phyloP scores from a whole-genome alignment of 2,888 invertebrate genomes.

The Diaphora mendica region DNA sequence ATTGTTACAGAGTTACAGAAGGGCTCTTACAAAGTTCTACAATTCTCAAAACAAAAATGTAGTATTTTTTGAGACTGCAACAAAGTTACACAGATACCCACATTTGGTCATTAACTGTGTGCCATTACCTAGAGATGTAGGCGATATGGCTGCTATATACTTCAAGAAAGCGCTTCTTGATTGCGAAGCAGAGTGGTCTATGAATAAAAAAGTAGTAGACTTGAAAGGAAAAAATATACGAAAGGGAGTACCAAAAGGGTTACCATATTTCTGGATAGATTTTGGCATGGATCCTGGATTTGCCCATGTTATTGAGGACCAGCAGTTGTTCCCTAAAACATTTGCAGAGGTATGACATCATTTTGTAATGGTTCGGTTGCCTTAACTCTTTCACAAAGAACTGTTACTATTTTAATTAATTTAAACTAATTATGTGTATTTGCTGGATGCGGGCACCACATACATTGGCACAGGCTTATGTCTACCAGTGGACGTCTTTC shows the following conservation, averaged over 20 bases:
- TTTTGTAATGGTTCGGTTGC: constrained; percentile 14
- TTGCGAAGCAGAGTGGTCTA: constrained; percentile 97
- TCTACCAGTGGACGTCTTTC: too few species aligned
- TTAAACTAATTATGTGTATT: background rate
- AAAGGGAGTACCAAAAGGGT: constrained; percentile 94
- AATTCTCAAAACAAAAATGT: constrained; percentile 90
- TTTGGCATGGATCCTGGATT: constrained; percentile 97
- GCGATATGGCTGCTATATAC: constrained; percentile 97
- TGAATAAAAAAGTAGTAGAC: constrained; percentile 93
- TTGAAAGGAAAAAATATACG: constrained; percentile 90
- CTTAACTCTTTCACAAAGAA: background rate
- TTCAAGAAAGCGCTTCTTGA: constrained; percentile 99
- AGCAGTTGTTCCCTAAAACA: constrained; percentile 92
- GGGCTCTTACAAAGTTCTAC: constrained; percentile 93
- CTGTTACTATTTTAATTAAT: background rate
- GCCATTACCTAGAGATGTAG: constrained; percentile 93
- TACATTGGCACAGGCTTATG: too few species aligned
- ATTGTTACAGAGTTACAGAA: constrained; percentile 89
- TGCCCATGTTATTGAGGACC: constrained; percentile 99
- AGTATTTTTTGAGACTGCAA: constrained; percentile 96
- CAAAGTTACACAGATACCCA: constrained; percentile 89
- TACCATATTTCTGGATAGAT: constrained; percentile 97
- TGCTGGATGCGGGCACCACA: too few species aligned
- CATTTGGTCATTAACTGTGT: constrained; percentile 97
- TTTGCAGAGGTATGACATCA: constrained; percentile 92